These are phyloP conservation scores for Drosophila maculinotata DNA, from an alignment of 2,888 invertebrate genomes.

Conservation along the genomic window DNA sequence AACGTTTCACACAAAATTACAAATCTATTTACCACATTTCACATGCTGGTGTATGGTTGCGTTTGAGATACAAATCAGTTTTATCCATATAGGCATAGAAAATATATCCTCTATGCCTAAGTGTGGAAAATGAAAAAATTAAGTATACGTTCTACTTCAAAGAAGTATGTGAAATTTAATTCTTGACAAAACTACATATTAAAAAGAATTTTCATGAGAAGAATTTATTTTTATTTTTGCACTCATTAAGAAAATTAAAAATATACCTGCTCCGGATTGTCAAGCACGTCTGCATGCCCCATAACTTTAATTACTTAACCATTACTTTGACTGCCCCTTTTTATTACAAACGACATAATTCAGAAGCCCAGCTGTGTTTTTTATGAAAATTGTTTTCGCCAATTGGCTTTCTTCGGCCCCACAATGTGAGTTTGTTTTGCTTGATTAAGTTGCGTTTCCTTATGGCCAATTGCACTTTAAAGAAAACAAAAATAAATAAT, in stretches of 20 bases:
- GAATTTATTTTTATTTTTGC: too few relatives aligned
- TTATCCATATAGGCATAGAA: background rate
- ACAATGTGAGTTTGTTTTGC: background rate
- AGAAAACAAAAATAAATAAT: conserved; percentile 34
- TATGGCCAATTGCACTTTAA: conserved; percentile 34
- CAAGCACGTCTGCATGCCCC: background rate
- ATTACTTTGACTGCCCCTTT: background rate
- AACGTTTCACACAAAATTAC: background rate
- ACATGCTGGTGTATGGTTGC: background rate
- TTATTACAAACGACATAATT: background rate
- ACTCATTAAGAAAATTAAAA: too few relatives aligned
- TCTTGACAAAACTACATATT: too few relatives aligned
- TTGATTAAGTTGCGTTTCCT: background rate
- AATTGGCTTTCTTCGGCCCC: conserved; percentile 6
- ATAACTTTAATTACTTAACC: background rate
- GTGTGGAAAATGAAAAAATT: too few relatives aligned
- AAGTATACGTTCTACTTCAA: too few relatives aligned
- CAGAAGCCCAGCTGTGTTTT: background rate
- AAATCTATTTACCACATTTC: background rate
- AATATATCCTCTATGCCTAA: too few relatives aligned
- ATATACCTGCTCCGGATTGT: too few relatives aligned
- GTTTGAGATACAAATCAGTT: background rate
- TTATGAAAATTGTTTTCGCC: conserved; percentile 5
- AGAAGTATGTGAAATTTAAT: too few relatives aligned
- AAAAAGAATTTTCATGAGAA: too few relatives aligned